Evolutionary conservation across 2,888 invertebrate genomes (phyloP), one percentile per base, ranked within the genome.

Genomic region (Cheilosia soror): DNA sequence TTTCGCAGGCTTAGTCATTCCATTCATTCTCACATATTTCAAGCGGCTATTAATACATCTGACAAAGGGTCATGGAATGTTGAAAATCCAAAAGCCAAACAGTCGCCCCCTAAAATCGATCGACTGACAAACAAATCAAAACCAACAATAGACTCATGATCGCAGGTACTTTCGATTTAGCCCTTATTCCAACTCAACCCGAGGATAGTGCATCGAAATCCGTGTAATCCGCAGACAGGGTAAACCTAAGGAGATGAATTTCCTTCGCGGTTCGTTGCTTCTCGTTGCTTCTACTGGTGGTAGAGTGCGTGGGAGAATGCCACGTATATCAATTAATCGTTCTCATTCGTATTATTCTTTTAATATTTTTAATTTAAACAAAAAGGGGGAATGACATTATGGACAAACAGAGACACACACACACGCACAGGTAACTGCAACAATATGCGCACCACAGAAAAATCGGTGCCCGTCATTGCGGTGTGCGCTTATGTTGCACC

Each of bases 301-400:
- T n/a, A n/a, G 49, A 60, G 25, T 85, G 85, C 81, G 85, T 85
- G 85, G 85, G 85, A 85, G 85, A 85, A 73, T 85, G 77, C 72
- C 72, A 57, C 65, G 72, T 81, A 76, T 85, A 76, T 85, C 66
- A 85, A 84, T 84, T 80, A 62, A 76, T 75, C 47, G 47, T 75
- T 58, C 53, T 57, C 40, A 25, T 77, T 65, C 42, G 51, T 55
- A 63, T 68, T 60, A 66, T 69, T 81, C 37, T 44, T 9, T 60
- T 47, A 42, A 57, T 9, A 27, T 57, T 47, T 37, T 71, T 62
- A 81, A 85, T 85, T 85, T 77, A 62, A 72, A 77, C 15, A 47
- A 47, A 75, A 84, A 73, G 77, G 85, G 81, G 85, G 77, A 85
- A 77, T 40, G 63, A 25, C 47, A 58, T 29, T 27, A 27, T 40